phyloP scores from a whole-genome alignment of 2,888 invertebrate species.

The Hemaris fuciformis region DNA sequence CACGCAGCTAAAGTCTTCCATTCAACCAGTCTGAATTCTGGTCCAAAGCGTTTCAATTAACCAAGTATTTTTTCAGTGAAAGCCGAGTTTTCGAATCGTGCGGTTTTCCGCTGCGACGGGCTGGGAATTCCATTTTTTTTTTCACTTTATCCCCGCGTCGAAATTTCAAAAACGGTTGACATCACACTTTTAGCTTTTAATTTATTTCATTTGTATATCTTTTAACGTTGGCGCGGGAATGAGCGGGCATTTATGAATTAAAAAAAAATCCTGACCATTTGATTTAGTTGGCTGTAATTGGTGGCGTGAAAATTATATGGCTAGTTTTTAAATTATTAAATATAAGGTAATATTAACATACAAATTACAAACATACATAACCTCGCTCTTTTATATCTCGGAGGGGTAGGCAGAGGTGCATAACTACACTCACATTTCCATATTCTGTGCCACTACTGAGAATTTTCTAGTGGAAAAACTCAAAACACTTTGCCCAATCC shows the following conservation, averaged over 20 bases:
- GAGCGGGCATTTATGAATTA: neutral
- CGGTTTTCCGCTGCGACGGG: slow-evolving; percentile 5
- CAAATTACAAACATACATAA: too few relatives aligned
- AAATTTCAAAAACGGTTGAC: slow-evolving; percentile 7
- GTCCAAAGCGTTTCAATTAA: slow-evolving; percentile 33
- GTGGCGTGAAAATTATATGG: neutral
- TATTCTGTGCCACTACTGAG: too few relatives aligned
- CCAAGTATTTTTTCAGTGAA: slow-evolving; percentile 23
- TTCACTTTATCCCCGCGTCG: slow-evolving; percentile 4
- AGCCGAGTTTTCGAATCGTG: slow-evolving; percentile 22
- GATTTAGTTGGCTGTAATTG: neutral
- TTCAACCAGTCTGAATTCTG: slow-evolving; percentile 24
- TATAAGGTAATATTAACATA: too few relatives aligned
- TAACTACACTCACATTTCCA: too few relatives aligned
- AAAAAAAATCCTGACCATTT: neutral
- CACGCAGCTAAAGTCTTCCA: slow-evolving; percentile 9
- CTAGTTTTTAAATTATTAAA: neutral
- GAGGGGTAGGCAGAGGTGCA: too few relatives aligned
- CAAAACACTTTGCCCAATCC: too few relatives aligned
- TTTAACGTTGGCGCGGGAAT: neutral
- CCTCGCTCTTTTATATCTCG: too few relatives aligned
- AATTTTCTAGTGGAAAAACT: too few relatives aligned
- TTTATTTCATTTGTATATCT: slow-evolving; percentile 3
- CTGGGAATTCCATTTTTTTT: neutral
- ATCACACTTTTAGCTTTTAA: slow-evolving; percentile 6